phyloP scores from a whole-genome alignment of 2,888 invertebrate species.

The Odontothrips loti region DNA sequence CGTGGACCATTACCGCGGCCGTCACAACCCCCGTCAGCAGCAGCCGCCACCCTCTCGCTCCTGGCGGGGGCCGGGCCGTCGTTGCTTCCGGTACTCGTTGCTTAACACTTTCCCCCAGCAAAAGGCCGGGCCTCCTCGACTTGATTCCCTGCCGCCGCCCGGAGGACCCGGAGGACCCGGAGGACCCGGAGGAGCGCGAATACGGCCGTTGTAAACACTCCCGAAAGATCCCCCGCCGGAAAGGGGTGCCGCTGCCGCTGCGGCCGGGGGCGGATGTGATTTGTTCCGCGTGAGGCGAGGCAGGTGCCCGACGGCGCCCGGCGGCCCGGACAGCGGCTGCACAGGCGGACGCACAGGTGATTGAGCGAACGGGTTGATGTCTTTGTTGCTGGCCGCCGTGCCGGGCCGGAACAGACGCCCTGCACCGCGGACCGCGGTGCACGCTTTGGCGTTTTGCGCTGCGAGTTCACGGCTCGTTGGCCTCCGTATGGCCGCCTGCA shows the following conservation, averaged over 20 bases:
- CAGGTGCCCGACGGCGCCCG: neutral
- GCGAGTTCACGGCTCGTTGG: no score
- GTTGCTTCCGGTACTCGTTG: neutral
- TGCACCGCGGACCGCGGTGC: neutral
- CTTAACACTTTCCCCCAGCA: neutral
- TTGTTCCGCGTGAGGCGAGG: neutral
- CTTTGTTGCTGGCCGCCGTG: neutral
- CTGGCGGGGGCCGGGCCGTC: neutral
- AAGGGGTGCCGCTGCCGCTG: no score
- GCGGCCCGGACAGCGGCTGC: neutral
- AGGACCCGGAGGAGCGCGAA: no score
- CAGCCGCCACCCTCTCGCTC: neutral
- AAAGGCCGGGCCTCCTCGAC: no score
- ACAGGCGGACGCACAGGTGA: neutral
- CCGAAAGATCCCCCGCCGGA: no score
- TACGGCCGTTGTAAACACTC: no score
- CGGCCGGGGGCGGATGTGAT: neutral
- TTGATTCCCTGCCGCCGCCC: no score
- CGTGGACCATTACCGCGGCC: conserved; percentile 23
- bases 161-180: no score
- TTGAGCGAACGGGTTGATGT: neutral
- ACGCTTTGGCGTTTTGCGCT: neutral
- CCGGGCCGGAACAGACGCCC: neutral
- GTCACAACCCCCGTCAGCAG: conserved; percentile 15
- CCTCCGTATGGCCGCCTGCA: no score